phyloP scores from a whole-genome alignment of 2,113 vertebrate species.

The Sarotherodon lohbergeri region DNA sequence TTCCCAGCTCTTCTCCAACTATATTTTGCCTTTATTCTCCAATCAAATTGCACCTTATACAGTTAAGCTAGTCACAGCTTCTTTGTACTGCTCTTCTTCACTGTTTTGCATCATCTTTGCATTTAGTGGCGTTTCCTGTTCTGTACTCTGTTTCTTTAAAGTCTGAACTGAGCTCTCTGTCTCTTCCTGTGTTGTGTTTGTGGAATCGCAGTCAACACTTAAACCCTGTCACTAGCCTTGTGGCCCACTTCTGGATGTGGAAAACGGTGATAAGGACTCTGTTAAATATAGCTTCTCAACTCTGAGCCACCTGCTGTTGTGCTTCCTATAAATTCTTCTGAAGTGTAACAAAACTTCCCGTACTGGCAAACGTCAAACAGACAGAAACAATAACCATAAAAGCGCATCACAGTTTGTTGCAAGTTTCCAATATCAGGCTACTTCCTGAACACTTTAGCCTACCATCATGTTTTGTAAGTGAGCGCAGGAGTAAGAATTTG shows the following conservation, averaged over 20 bases:
- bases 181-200: not conserved
- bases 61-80: not conserved
- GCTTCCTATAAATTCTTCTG: not conserved
- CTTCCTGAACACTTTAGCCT: not conserved
- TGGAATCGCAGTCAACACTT: not conserved
- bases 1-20: not conserved
- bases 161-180: not conserved
- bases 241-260: slow-evolving; percentile 13
- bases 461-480: not conserved
- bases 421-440: not conserved
- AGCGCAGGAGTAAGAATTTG: not conserved
- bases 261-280: slow-evolving; percentile 36
- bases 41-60: not conserved
- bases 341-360: not conserved
- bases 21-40: not conserved
- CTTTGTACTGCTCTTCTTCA: not conserved
- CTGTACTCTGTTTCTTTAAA: not conserved
- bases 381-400: not conserved
- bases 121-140: not conserved
- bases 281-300: slow-evolving; percentile 47
- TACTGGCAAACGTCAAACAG: not conserved
- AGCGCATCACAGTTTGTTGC: not conserved
- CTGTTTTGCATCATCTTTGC: not conserved
- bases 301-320: not conserved
- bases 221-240: not conserved